These are phyloP conservation scores for Pipistrellus kuhlii DNA, from an alignment of 2,797 vertebrate genomes.

Conservation along the genomic window DNA sequence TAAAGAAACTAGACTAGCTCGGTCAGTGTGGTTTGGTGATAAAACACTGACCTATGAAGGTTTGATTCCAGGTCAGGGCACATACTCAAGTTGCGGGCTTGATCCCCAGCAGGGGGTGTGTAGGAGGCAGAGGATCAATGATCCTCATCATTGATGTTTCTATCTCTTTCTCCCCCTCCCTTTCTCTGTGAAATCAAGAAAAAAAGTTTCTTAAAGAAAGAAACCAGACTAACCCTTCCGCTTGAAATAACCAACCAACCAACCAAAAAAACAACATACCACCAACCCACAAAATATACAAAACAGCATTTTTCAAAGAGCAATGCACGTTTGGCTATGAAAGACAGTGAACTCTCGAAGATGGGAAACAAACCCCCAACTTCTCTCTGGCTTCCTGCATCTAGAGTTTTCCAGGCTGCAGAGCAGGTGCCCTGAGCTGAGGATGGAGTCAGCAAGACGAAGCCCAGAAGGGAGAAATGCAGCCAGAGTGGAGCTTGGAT, in stretches of 20 bases:
- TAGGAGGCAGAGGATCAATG: too few relatives aligned
- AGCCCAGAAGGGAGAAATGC: not conserved
- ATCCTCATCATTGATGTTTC: too few relatives aligned
- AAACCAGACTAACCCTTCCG: not conserved
- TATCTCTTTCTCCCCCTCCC: too few relatives aligned
- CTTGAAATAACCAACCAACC: not conserved
- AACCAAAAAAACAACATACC: not conserved
- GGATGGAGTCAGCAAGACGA: not conserved
- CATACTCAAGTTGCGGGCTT: too few relatives aligned
- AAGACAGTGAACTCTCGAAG: not conserved
- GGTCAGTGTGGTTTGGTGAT: too few relatives aligned
- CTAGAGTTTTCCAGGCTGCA: not conserved
- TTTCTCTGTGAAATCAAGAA: too few relatives aligned
- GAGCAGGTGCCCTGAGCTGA: too few relatives aligned
- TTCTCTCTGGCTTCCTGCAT: accelerated
- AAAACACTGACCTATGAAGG: too few relatives aligned
- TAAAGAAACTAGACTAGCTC: not conserved
- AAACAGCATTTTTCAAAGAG: not conserved
- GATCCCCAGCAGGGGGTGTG: too few relatives aligned
- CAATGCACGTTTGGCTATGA: accelerated
- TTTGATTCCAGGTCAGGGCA: too few relatives aligned
- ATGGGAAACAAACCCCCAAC: accelerated
- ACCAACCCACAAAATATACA: not conserved
- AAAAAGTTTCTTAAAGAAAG: not conserved
- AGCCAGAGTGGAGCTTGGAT: not conserved